These are phyloP conservation scores for Bufo bufo DNA, from an alignment of 2,113 vertebrate species.

Conservation along the genomic window DNA sequence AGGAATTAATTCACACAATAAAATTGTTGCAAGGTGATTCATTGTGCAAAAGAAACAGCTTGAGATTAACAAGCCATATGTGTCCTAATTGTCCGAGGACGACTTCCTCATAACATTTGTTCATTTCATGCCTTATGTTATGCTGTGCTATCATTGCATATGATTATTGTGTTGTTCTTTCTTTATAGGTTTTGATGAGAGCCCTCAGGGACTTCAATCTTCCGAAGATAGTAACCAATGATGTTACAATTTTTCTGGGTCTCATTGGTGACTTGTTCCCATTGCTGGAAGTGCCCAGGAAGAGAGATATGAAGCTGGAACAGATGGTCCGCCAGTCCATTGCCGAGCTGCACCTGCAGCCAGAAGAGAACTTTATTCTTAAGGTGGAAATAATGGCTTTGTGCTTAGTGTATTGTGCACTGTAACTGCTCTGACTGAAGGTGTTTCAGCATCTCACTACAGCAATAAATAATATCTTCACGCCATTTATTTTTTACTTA, in stretches of 20 bases:
- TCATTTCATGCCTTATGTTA: slow-evolving; percentile 94
- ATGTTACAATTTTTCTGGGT: slow-evolving; percentile 78
- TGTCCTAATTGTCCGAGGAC: slow-evolving; percentile 89
- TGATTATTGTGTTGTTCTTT: slow-evolving; percentile 77
- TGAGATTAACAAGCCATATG: slow-evolving; percentile 99
- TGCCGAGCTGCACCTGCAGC: slow-evolving; percentile 77
- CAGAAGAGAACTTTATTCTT: slow-evolving; percentile 86
- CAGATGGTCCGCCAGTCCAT: slow-evolving; percentile 78
- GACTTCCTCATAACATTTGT: slow-evolving; percentile 96
- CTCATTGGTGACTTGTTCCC: slow-evolving; percentile 80
- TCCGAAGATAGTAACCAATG: slow-evolving; percentile 78
- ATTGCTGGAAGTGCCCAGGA: slow-evolving; percentile 75
- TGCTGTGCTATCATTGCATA: slow-evolving; percentile 88
- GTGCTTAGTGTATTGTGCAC: slow-evolving; percentile 80
- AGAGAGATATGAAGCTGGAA: slow-evolving; percentile 77
- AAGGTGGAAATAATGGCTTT: slow-evolving; percentile 87
- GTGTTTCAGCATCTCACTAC: slow-evolving; percentile 73
- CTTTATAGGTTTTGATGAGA: slow-evolving; percentile 76
- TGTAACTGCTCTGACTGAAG: slow-evolving; percentile 76
- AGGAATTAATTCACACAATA: slow-evolving; percentile 73
- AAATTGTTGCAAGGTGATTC: slow-evolving; percentile 68
- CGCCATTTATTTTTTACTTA: background rate
- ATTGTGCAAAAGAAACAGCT: slow-evolving; percentile 83
- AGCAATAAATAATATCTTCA: slow-evolving; percentile 61
- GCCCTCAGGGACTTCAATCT: slow-evolving; percentile 83